Evolutionary conservation across 2,797 vertebrate genomes (phyloP).

Genomic region (Danio jaintianensis): DNA sequence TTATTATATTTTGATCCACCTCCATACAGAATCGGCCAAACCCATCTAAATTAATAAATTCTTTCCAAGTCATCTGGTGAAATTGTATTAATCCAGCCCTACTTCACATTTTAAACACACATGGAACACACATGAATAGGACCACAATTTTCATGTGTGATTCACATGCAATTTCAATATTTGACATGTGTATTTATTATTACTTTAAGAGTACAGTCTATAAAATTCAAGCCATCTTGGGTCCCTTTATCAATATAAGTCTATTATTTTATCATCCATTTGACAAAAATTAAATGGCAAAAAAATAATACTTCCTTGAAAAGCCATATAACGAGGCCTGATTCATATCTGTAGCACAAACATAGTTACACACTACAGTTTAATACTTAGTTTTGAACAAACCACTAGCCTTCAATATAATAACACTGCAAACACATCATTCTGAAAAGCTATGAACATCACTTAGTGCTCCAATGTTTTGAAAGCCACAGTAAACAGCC

Average conservation of each 20-base stretch:
- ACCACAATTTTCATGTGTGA: too few relatives aligned
- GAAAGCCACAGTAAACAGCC: not conserved
- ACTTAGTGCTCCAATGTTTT: not conserved
- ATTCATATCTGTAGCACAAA: not conserved
- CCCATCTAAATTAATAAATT: too few relatives aligned
- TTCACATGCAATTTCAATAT: too few relatives aligned
- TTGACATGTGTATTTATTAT: too few relatives aligned
- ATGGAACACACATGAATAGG: too few relatives aligned
- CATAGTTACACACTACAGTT: not conserved
- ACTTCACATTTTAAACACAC: too few relatives aligned
- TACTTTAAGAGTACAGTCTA: not conserved
- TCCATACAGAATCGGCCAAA: too few relatives aligned
- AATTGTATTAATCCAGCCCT: too few relatives aligned
- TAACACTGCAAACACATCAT: not conserved
- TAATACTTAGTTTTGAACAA: slow-evolving; percentile 13
- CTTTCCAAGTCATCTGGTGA: too few relatives aligned
- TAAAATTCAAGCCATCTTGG: not conserved
- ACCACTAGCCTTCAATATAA: not conserved
- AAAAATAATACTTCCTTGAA: not conserved
- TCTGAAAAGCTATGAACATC: not conserved
- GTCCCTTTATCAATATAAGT: not conserved
- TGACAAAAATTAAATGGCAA: not conserved
- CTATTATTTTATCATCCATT: not conserved
- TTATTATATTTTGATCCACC: too few relatives aligned
- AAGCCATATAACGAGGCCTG: not conserved